These are phyloP conservation scores for Lycopodina hypogea DNA, from an alignment of 37 sponge, comb jelly and placozoan species.

Conservation along the genomic window DNA sequence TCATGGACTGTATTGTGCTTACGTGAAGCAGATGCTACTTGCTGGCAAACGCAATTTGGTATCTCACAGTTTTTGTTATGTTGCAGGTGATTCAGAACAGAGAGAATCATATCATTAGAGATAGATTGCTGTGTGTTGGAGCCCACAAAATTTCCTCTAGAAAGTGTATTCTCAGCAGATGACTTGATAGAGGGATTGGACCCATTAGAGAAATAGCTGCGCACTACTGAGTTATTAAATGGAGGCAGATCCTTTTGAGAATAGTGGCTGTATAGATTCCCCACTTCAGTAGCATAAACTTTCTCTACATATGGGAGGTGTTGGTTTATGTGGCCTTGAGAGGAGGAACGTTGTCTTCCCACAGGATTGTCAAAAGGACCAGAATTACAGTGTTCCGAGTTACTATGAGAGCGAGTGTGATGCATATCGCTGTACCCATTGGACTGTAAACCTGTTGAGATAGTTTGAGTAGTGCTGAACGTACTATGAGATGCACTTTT, in stretches of 20 bases:
- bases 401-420: neutral
- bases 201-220: neutral
- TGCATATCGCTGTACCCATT: neutral
- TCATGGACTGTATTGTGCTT: neutral
- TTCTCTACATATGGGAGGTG: too few relatives aligned
- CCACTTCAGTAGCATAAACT: too few relatives aligned
- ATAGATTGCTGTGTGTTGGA: neutral
- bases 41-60: conserved; percentile 14
- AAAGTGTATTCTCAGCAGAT: neutral
- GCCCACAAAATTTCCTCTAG: neutral
- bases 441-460: neutral
- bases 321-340: neutral
- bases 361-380: neutral
- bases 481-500: neutral
- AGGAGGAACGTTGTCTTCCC: neutral
- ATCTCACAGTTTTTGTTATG: conserved; percentile 29
- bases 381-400: neutral
- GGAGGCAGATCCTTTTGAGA: too few relatives aligned
- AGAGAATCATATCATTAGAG: neutral
- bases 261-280: too few relatives aligned
- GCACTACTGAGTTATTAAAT: neutral
- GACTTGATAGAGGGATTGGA: neutral
- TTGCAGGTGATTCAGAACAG: conserved; percentile 16
- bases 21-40: neutral
- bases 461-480: neutral